These are phyloP conservation scores for Zaprionus tsacasi DNA, from an alignment of 1,140 invertebrate species.

Conservation along the genomic window DNA sequence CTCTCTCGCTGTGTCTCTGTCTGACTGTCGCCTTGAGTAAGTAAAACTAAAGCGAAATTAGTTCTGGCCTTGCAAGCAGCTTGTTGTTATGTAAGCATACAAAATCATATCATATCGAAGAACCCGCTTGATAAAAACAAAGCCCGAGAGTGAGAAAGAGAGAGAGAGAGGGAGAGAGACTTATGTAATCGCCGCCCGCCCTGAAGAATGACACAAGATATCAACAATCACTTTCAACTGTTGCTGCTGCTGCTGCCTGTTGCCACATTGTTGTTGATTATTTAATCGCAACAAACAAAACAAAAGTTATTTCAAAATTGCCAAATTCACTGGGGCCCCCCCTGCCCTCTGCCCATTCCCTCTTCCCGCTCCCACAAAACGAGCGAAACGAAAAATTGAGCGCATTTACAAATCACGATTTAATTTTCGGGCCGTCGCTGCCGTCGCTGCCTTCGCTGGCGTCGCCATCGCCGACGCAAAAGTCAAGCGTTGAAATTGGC, in stretches of 20 bases:
- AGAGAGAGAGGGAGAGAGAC: neutral
- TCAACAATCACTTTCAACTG: slow-evolving; percentile 49
- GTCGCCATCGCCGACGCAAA: slow-evolving; percentile 49
- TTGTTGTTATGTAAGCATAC: slow-evolving; percentile 19
- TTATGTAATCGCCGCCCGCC: slow-evolving; percentile 22
- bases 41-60: slow-evolving; percentile 15
- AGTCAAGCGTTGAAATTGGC: slow-evolving; percentile 77
- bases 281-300: slow-evolving; percentile 61
- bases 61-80: slow-evolving; percentile 17
- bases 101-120: slow-evolving; percentile 5
- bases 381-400: slow-evolving; percentile 75
- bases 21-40: neutral
- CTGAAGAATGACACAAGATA: slow-evolving; percentile 46
- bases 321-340: slow-evolving; percentile 48
- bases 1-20: neutral
- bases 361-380: slow-evolving; percentile 3
- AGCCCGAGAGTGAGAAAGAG: no score
- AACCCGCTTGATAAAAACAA: slow-evolving; percentile 5
- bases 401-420: slow-evolving; percentile 82
- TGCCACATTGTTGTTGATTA: slow-evolving; percentile 72
- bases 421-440: slow-evolving; percentile 55
- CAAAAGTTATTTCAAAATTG: slow-evolving; percentile 78
- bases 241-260: slow-evolving; percentile 31
- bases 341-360: neutral
- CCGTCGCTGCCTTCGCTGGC: slow-evolving; percentile 4